Conservation (phyloP, 2,113 vertebrate species). For the Tamias sibiricus region DNA sequence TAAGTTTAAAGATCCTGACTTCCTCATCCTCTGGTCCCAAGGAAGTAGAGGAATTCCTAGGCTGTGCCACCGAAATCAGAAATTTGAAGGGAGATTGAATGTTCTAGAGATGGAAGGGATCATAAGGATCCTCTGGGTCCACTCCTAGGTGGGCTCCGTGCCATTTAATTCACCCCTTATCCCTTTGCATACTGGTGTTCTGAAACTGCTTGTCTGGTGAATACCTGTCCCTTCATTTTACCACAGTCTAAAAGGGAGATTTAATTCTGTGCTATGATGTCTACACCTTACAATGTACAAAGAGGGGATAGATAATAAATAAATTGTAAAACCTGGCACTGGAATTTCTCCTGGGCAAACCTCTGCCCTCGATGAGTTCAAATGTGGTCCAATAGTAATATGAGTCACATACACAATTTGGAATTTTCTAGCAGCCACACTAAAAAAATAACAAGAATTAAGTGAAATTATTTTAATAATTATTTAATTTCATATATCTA, state of each 20-base stretch:
- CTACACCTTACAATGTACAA: not conserved
- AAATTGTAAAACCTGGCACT: not conserved
- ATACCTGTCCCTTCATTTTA: not conserved
- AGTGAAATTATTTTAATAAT: conserved; percentile 5
- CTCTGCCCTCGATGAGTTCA: not conserved
- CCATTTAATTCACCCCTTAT: not conserved
- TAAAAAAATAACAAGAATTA: not conserved
- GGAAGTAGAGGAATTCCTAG: not conserved
- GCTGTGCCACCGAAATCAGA: not conserved
- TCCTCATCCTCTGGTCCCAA: not conserved
- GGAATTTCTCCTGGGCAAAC: conserved; percentile 1
- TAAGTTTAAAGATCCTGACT: not conserved
- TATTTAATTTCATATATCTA: not conserved
- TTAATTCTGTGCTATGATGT: not conserved
- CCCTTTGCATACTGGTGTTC: not conserved
- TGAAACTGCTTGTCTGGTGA: not conserved
- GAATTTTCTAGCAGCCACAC: not conserved
- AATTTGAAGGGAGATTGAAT: not conserved
- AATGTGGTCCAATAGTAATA: not conserved
- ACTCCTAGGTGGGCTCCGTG: not conserved
- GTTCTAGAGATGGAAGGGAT: not conserved
- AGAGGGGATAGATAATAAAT: not conserved
- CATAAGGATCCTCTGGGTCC: not conserved
- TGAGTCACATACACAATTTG: not conserved
- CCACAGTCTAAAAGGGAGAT: conserved; percentile 7